Evolutionary conservation across 2,797 vertebrate genomes (phyloP), one percentile per base, ranked within the genome.

Genomic region (Ibycter americanus): DNA sequence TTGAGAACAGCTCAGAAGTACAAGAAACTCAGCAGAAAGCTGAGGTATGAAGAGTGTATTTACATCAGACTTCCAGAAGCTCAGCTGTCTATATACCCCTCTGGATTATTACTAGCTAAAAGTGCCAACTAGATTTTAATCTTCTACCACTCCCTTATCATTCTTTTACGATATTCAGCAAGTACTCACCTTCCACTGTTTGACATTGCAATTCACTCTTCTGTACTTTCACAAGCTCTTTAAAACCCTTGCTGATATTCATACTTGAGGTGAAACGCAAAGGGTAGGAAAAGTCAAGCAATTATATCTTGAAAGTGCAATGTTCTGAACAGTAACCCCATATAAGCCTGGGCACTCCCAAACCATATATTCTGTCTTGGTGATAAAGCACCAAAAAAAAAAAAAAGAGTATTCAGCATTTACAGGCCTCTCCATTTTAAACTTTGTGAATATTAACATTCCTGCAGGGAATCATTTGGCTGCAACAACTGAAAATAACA

Each of bases 181-280:
- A 90, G 46, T 56, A 82, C 32, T 90, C 47, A 72, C 38, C n/a
- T 80, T 95, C 54, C 40, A 44, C 47, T 49, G 16, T 73, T 80
- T 89, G 67, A 83, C 87, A 89, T 12, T 59, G 71, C 56, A 49
- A 85, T 77, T 17, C 4, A 8, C 52, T 58, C 36, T 40, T 61
- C 32, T 63, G 52, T 61, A 59, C 52, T 85, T 93, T 54, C 62
- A 73, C 7, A 40, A 70, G 25, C 20, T 40, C 46, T 87, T 87
- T 91, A 87, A 13, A 87, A 42, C 42, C 44, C 93, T 86, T 83
- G 47, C 49, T 56, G 46, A 74, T 83, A 93, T 65, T 88, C 82
- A n/a, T 42, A 85, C 29, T 74, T 72, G 15, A 94, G 83, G 27
- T 63, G 34, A 94, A 92, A 93, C 22, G 38, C 17, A 89, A 85